Base-by-base conservation (phyloP, 2,888 invertebrate species). In the Scaptomyza parva region DNA sequence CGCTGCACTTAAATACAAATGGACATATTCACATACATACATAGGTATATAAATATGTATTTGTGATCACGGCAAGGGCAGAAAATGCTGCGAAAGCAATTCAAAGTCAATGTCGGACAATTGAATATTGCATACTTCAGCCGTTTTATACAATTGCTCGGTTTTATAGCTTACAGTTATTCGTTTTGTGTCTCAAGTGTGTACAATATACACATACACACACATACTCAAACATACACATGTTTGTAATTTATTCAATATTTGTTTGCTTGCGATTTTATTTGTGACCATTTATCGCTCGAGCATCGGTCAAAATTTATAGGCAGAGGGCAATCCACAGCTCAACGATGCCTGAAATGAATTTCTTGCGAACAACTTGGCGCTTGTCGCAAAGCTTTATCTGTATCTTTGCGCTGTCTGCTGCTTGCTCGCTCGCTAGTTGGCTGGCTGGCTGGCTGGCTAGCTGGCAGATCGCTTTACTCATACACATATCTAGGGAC, bases 91-190 rank as follows among this genome's bases (percentile, higher is more conserved):
- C 57, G 40, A 24, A 26, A 22, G 54, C 57, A 66, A 67, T 86
- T 82, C 87, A 82, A 87, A 83, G 82, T 87, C 82, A 82, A 86
- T 82, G 87, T 30, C 78, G 68, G 54, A 48, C 70, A 87, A 75
- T 84, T 78, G 70, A 76, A 76, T 67, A 39, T 64, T 75, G 85
- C 64, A 65, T 62, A 59, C 72, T 66, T 75, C 47, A 59, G 57
- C 35, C 44, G 55, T 43, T 77, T 68, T 45, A 43, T 64, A 77
- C 74, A 75, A 75, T 75, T 75, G 69, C 73, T 75, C 43, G 60
- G 58, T 37, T 39, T 41, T 59, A 59, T 63, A 65, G 62, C 60
- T 33, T 33, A 83, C 69, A 76, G 68, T 66, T 70, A 53, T 73
- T 50, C 41, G 47, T 30, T 18, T 35, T 51, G 26, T 41, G 72